A percentile compares a stretch with the other conserved stretches of the same genome.
phyloP scores from a whole-genome alignment of 2,797 vertebrate genomes.

The Acrocephalus scirpaceus region DNA sequence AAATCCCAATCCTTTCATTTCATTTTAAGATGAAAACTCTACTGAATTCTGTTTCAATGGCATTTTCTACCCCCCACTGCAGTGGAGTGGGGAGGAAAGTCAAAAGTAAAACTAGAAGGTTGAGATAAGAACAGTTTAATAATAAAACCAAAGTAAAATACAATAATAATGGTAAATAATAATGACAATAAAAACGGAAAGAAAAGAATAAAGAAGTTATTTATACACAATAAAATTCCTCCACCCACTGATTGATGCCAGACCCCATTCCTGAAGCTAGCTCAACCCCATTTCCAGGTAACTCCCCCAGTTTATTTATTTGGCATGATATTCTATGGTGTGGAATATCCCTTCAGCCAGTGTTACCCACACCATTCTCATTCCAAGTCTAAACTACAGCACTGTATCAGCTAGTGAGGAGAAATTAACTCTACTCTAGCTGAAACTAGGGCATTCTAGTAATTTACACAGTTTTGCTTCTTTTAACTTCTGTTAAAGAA shows the following conservation, averaged over 20 bases:
- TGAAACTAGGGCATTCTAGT: background rate
- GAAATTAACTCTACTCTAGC: background rate
- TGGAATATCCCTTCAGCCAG: background rate
- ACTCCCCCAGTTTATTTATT: background rate
- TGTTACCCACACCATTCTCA: background rate
- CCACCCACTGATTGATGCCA: background rate
- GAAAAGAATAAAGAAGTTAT: background rate
- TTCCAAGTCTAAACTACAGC: background rate
- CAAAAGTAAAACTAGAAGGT: background rate
- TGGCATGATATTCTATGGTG: background rate
- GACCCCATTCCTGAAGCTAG: background rate
- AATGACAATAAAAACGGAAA: background rate
- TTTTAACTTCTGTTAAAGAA: too few relatives aligned
- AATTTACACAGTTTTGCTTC: background rate
- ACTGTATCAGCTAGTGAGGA: background rate
- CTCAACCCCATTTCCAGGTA: background rate
- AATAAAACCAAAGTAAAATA: background rate
- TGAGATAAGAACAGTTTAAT: background rate
- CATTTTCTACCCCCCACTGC: accelerated
- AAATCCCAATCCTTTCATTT: background rate
- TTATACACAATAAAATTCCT: background rate
- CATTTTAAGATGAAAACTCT: background rate
- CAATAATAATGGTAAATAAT: background rate
- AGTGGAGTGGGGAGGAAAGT: background rate
- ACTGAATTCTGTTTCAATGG: background rate